These are phyloP conservation scores for Orthosia cruda DNA, from an alignment of 2,888 invertebrate genomes.

Conservation along the genomic window DNA sequence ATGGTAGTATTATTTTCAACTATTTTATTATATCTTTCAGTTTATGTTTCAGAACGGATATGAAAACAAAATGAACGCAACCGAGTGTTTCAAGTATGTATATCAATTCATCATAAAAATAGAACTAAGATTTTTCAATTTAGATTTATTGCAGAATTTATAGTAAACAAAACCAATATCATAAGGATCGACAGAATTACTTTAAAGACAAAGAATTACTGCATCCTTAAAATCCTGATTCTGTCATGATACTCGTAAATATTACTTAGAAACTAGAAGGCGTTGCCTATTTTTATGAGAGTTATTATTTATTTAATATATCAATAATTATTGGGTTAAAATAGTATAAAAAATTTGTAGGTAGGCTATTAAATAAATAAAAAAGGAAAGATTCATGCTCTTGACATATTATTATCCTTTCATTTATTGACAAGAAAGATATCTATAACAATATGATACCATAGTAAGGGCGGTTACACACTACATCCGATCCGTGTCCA, in stretches of 20 bases:
- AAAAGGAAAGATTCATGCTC: too few relatives aligned
- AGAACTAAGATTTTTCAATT: conserved; percentile 22
- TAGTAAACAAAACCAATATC: background rate
- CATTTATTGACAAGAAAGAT: too few relatives aligned
- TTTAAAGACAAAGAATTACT: background rate
- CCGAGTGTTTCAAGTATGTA: conserved; percentile 89
- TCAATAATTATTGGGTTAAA: too few relatives aligned
- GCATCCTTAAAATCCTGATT: background rate
- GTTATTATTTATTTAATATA: too few relatives aligned
- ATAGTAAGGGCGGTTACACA: too few relatives aligned
- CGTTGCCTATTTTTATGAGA: too few relatives aligned
- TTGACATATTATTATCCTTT: too few relatives aligned
- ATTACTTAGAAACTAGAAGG: too few relatives aligned
- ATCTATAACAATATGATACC: too few relatives aligned
- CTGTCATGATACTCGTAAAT: background rate
- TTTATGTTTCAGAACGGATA: conserved; percentile 86
- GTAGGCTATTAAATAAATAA: too few relatives aligned
- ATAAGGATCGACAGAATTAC: background rate
- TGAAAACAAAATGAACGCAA: conserved; percentile 89
- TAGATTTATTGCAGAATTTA: conserved; percentile 12
- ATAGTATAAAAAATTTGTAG: too few relatives aligned
- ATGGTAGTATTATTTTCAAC: background rate
- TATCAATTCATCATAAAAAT: conserved; percentile 7
- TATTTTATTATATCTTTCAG: background rate
- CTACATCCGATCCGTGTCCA: too few relatives aligned